phyloP scores from a whole-genome alignment of 2,888 invertebrate species.

The Agonopterix subpropinquella region DNA sequence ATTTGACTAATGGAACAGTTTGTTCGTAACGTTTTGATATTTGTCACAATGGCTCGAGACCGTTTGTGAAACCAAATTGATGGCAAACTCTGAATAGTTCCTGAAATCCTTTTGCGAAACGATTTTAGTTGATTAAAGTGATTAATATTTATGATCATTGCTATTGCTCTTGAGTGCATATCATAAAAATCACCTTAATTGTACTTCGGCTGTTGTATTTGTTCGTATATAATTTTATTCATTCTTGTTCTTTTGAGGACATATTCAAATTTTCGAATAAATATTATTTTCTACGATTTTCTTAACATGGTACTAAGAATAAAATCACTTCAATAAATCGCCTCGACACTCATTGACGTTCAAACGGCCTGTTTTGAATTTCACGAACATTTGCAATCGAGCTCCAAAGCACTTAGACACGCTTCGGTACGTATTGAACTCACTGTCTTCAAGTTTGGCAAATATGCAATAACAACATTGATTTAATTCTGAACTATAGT shows the following conservation, averaged over 20 bases:
- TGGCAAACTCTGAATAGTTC: conserved; percentile 17
- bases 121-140: background rate
- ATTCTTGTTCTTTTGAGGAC: too few relatives aligned
- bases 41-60: conserved; percentile 42
- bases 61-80: conserved; percentile 25
- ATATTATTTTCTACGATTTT: too few relatives aligned
- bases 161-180: conserved; percentile 3
- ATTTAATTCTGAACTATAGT: too few relatives aligned
- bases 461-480: background rate
- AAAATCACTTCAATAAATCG: conserved; percentile 60
- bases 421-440: conserved; percentile 41
- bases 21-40: conserved; percentile 52
- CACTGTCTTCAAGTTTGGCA: conserved; percentile 15
- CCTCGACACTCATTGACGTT: conserved; percentile 46
- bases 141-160: conserved; percentile 8
- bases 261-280: too few relatives aligned
- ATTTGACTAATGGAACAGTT: conserved; percentile 71
- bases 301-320: conserved; percentile 1
- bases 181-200: too few relatives aligned
- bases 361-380: conserved; percentile 70
- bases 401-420: conserved; percentile 63
- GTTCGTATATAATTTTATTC: too few relatives aligned
- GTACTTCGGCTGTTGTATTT: too few relatives aligned
- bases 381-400: conserved; percentile 60
- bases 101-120: background rate